Conservation (phyloP, 2,888 invertebrate species). For the Acleris sparsana region DNA sequence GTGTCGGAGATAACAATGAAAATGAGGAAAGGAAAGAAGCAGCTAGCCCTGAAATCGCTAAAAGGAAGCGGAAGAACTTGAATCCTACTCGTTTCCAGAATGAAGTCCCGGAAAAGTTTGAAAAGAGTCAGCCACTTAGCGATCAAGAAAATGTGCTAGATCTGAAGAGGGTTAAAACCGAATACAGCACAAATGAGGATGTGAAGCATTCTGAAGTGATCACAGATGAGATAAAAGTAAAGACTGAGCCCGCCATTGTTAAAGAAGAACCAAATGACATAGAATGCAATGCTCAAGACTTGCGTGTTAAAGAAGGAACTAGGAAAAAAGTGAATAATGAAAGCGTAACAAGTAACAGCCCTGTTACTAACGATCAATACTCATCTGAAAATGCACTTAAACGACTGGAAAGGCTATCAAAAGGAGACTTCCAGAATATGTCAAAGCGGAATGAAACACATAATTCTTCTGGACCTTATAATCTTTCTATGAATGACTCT, state of each 20-base stretch:
- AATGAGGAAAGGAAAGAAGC: slow-evolving; percentile 72
- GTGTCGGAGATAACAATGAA: slow-evolving; percentile 72
- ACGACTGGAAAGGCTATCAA: slow-evolving; percentile 90
- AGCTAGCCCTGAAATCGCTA: slow-evolving; percentile 85
- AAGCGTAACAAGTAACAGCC: slow-evolving; percentile 51
- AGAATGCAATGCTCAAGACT: slow-evolving; percentile 60
- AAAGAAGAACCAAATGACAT: slow-evolving; percentile 64
- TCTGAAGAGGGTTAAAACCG: slow-evolving; percentile 69
- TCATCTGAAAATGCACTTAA: slow-evolving; percentile 88
- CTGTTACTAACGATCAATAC: slow-evolving; percentile 53
- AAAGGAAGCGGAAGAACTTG: slow-evolving; percentile 93
- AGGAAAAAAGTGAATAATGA: slow-evolving; percentile 62
- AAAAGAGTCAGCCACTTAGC: slow-evolving; percentile 50
- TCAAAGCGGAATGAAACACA: slow-evolving; percentile 62
- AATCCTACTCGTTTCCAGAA: slow-evolving; percentile 92
- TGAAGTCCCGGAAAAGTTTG: slow-evolving; percentile 50
- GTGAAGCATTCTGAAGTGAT: slow-evolving; percentile 42
- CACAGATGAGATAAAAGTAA: slow-evolving; percentile 58
- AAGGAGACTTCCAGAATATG: slow-evolving; percentile 87
- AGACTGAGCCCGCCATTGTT: slow-evolving; percentile 53
- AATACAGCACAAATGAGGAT: slow-evolving; percentile 48
- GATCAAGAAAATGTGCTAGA: slow-evolving; percentile 64
- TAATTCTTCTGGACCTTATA: slow-evolving; percentile 59
- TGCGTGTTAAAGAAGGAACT: slow-evolving; percentile 70
- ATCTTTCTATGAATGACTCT: slow-evolving; percentile 68